Evolutionary conservation across 2,797 vertebrate species (phyloP), one percentile per base, ranked within the genome.

Genomic region (Notoglanidium macrostoma): DNA sequence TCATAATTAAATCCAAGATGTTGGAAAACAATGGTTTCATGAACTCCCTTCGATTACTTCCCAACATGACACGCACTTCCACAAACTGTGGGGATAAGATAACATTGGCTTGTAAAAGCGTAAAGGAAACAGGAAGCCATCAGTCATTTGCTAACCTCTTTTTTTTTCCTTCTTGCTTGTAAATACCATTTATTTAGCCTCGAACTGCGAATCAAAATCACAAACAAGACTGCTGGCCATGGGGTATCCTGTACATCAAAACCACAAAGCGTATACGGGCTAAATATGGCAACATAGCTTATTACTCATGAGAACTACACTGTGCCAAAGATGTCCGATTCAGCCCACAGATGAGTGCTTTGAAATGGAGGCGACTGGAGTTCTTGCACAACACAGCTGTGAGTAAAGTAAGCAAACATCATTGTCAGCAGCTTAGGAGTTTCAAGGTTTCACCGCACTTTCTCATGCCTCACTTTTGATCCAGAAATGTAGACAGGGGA

Each of bases 111-210:
- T 90, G 85, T 90, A 90, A 94, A 92, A 94, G 92, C 86, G 49
- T 29, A 89, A 86, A 93, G 94, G 95, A 91, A 94, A 93, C 80
- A 88, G 94, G 95, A 96, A 95, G 89, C 90, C 92, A 93, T 95
- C 90, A 91, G 83, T 95, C 93, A 94, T 44, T 79, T 46, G 84
- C 61, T 92, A 93, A 95, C 93, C 92, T 93, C 95, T 94, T 87
- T 90, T 26, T 85, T 85, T 91, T 21, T 86, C 82, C 85, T 89
- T 92, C 88, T 85, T 85, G 72, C 87, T 88, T 90, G 86, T 92
- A 89, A 93, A 93, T 90, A 88, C 79, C 29, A 74, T 65, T 57
- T 51, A 72, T 80, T 73, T 76, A 40, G 89, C 72, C 10, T 76
- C 32, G 51, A 78, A 83, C 65, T 87, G 83, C 72, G 35, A 90